Evolutionary conservation across 2,888 invertebrate species (phyloP), one percentile per base, ranked within the genome.

Genomic region (Sericinus montela): DNA sequence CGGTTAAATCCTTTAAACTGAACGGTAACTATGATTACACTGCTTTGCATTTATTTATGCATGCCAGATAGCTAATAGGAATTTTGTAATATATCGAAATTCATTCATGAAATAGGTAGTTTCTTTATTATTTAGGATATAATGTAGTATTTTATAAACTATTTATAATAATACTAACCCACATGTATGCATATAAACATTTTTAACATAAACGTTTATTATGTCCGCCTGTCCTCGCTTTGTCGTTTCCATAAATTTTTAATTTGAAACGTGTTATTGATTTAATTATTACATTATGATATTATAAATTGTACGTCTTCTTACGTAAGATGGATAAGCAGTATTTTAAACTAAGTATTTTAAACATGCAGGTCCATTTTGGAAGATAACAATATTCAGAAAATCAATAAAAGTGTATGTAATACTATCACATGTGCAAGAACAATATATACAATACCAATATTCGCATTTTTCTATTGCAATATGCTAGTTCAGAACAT

Each of bases 1-100:
- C 72, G 67, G 67, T 76, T 74, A 68, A 61, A 56, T 70, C 69
- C 28, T 50, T 38, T 45, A 48, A 60, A 69, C 54, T 62, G 59
- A 74, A 71, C 58, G 59, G 67, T 74, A 71, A 72, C 62, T 73
- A 69, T 75, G 49, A 50, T 75, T 63, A 78, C 85, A 87, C 85
- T 72, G 88, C 88, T 88, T 88, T 81, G 88, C 88, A 85, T 84
- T 85, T 86, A 77, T 79, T 76, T 82, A 76, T 88, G 88, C 88
- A 88, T 88, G 88, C 78, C 71, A 79, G 79, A 73, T 84, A 86
- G 85, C 62, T 72, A 64, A 75, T 83, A 84, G 84, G 85, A 75
- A 64, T 75, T 63, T 63, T 81, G 78, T 81, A 80, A 75, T 68
- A 77, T 80, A 69, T 54, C 57, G 42, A 36, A 41, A 23, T 36